Evolutionary conservation across 2,797 vertebrate species (phyloP), one percentile per base, ranked within the genome.

Genomic region (Sebastiscus tertius): DNA sequence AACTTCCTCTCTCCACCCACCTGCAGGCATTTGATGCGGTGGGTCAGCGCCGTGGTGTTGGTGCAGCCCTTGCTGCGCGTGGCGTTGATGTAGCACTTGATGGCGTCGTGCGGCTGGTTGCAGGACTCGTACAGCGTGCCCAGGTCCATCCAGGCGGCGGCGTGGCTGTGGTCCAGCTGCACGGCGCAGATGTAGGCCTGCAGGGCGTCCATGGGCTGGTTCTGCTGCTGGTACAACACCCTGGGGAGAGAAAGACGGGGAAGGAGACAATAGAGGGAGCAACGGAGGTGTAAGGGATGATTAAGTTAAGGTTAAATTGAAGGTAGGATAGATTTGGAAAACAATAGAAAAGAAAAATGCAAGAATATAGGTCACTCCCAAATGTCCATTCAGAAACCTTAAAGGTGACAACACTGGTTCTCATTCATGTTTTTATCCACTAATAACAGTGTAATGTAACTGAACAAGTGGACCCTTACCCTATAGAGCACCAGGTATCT

Each of bases 81-180:
- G 96, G 98, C 98, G 93, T 99, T 99, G 96, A 99, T 97, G 96
- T 99, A 99, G 96, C 98, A 99, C 97, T 99, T 99, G 96, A 99
- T 98, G 96, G 99, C 98, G 92, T 99, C 99, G 93, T 99, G 98
- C 93, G 98, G 98, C 96, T 99, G 99, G 96, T 97, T 98, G 93
- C 99, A 99, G 91, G 99, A 99, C 96, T 99, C 99, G 87, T 99
- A 99, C 55, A 99, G 96, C 54, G 98, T 99, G 94, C 99, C 99
- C 94, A 99, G 96, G 92, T 99, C 99, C 98, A 99, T 99, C 99
- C 99, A 99, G 94, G 99, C 99, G 67, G 99, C 98, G 79, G 98
- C 97, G 95, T 99, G 99, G 88, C 98, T 98, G 94, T 99, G 99
- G 94, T 99, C 98, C 96, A 99, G 96, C 87, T 99, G 99, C 90